Evolutionary conservation across 2,888 invertebrate genomes (phyloP).

Genomic region (Drosophila cognata): DNA sequence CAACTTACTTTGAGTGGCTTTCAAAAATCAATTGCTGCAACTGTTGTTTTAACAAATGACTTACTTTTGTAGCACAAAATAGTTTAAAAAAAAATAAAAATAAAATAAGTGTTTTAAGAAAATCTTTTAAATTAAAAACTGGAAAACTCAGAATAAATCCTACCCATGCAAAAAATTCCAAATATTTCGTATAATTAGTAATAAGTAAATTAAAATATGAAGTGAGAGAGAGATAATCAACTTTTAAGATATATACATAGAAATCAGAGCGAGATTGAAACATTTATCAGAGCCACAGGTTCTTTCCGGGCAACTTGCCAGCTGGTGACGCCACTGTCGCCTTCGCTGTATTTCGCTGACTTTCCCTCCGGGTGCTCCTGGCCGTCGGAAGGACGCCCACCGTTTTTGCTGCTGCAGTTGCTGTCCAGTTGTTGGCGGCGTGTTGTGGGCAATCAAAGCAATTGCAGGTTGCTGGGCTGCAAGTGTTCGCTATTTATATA

Average conservation of each 20-base stretch:
- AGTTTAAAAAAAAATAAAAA: background rate
- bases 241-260: background rate
- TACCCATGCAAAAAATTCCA: background rate
- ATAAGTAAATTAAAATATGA: background rate
- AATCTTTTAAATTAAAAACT: background rate
- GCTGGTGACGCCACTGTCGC: slow-evolving; percentile 15
- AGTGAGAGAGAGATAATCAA: background rate
- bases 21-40: background rate
- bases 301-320: slow-evolving; percentile 14
- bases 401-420: slow-evolving; percentile 31
- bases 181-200: background rate
- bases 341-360: background rate
- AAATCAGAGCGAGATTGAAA: background rate
- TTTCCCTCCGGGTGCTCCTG: background rate
- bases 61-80: background rate
- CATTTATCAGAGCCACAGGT: background rate
- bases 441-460: slow-evolving; percentile 75
- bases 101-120: background rate
- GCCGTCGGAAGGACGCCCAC: slow-evolving; percentile 38
- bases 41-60: background rate
- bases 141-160: background rate
- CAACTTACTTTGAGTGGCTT: background rate
- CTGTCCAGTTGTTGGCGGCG: slow-evolving; percentile 59
- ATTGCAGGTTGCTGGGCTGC: slow-evolving; percentile 65
- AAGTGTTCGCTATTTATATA: slow-evolving; percentile 51